phyloP scores from a whole-genome alignment of 2,888 invertebrate species.

The Pachliopta kotzebuea region DNA sequence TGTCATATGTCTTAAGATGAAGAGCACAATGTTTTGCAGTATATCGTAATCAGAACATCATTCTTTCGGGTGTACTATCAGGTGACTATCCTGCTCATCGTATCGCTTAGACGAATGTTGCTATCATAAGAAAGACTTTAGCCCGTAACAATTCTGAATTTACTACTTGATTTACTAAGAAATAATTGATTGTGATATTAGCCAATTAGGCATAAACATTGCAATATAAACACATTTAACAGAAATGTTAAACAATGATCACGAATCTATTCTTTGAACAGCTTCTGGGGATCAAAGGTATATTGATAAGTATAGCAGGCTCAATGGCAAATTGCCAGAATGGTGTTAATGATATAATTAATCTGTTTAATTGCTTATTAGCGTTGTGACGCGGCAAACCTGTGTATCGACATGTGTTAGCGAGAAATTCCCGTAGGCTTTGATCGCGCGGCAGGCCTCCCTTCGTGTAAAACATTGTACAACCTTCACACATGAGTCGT shows the following conservation, averaged over 20 bases:
- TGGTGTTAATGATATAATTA: constrained; percentile 72
- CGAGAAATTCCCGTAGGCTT: constrained; percentile 56
- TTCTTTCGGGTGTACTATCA: no score
- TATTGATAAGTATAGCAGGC: constrained; percentile 47
- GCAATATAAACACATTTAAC: constrained; percentile 43
- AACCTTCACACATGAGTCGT: constrained; percentile 32
- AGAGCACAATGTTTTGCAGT: no score
- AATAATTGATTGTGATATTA: neutral
- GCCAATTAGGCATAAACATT: neutral
- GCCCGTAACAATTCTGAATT: no score
- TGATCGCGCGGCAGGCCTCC: constrained; percentile 47
- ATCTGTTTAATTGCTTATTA: constrained; percentile 78
- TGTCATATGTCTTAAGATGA: no score
- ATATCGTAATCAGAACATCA: no score
- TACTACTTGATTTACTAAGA: neutral
- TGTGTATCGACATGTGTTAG: constrained; percentile 63
- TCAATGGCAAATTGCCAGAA: constrained; percentile 66
- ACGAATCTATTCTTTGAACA: constrained; percentile 55
- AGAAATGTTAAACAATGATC: constrained; percentile 65
- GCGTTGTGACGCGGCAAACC: constrained; percentile 56
- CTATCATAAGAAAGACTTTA: no score
- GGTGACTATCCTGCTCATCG: no score
- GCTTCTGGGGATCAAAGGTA: constrained; percentile 65
- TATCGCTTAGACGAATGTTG: no score
- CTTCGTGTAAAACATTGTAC: constrained; percentile 35